Evolutionary conservation across 2,113 vertebrate genomes (phyloP).

Genomic region (Urocynchramus pylzowi): DNA sequence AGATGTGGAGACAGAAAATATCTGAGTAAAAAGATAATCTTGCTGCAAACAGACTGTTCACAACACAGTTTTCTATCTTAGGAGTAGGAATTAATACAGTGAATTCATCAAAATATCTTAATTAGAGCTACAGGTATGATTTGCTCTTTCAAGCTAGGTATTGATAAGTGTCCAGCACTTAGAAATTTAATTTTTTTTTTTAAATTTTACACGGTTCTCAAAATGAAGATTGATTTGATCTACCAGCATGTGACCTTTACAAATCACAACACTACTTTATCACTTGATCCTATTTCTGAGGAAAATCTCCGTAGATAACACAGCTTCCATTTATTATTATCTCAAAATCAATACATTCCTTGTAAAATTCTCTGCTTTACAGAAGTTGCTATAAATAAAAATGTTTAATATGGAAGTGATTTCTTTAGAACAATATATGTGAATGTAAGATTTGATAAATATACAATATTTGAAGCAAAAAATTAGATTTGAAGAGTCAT

Average conservation of each 20-base stretch:
- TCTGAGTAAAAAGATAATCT: background rate
- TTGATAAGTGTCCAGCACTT: slow-evolving; percentile 2
- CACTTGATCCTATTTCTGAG: slow-evolving; percentile 24
- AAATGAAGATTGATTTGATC: slow-evolving; percentile 45
- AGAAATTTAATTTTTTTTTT: background rate
- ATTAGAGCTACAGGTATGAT: background rate
- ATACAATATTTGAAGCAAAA: slow-evolving; percentile 18
- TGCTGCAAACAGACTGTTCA: background rate
- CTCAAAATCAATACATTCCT: slow-evolving; percentile 55
- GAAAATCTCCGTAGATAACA: slow-evolving; percentile 15
- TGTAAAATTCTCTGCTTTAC: slow-evolving; percentile 39
- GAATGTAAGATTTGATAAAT: slow-evolving; percentile 17
- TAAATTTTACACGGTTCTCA: background rate
- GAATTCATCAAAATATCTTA: background rate
- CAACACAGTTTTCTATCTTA: background rate
- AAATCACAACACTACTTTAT: slow-evolving; percentile 19
- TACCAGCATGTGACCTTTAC: slow-evolving; percentile 22
- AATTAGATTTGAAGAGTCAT: slow-evolving; percentile 20
- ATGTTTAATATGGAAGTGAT: background rate
- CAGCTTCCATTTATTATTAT: slow-evolving; percentile 46
- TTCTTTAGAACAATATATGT: slow-evolving; percentile 10
- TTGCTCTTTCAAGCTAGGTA: background rate
- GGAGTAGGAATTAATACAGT: background rate
- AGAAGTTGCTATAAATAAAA: background rate
- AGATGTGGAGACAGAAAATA: background rate